Conservation (phyloP, 2,797 vertebrate species). For the Urophycis tenuis region DNA sequence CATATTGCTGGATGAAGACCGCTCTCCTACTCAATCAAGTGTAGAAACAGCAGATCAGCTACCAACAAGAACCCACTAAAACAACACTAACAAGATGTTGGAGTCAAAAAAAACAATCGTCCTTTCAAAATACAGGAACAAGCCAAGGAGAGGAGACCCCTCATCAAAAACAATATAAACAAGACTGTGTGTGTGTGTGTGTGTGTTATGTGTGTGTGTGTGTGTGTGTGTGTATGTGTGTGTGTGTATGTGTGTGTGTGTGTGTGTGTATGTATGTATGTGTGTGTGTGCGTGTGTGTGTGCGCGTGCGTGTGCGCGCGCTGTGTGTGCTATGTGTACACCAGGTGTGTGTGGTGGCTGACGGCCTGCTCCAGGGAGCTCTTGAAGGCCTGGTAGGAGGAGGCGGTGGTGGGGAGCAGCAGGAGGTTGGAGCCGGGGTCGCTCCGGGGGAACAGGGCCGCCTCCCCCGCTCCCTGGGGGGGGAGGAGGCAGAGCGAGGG, state of each 20-base stretch:
- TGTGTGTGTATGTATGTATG: too few relatives aligned
- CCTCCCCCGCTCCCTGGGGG: conserved; percentile 14
- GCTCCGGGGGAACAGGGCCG: conserved; percentile 68
- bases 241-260: conserved; percentile 3
- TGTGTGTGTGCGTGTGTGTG: neutral
- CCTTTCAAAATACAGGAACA: neutral
- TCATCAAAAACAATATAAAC: too few relatives aligned
- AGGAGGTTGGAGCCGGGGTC: conserved; percentile 69
- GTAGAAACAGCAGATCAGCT: neutral
- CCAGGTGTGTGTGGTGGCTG: conserved; percentile 58
- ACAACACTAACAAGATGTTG: neutral
- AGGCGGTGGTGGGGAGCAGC: conserved; percentile 72
- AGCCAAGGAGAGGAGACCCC: too few relatives aligned
- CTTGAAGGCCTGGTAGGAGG: conserved; percentile 77
- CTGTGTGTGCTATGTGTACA: neutral
- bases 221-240: too few relatives aligned
- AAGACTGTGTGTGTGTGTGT: too few relatives aligned
- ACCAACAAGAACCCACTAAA: too few relatives aligned
- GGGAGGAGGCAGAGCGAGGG: conserved; percentile 77
- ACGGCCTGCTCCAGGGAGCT: conserved; percentile 80
- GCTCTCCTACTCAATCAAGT: neutral
- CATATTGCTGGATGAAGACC: too few relatives aligned
- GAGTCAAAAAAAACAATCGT: neutral
- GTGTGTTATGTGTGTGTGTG: too few relatives aligned
- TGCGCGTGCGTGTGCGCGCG: conserved; percentile 1